Evolutionary conservation across 2,888 invertebrate species (phyloP), one percentile per base, ranked within the genome.

Genomic region (Elmis aenea): DNA sequence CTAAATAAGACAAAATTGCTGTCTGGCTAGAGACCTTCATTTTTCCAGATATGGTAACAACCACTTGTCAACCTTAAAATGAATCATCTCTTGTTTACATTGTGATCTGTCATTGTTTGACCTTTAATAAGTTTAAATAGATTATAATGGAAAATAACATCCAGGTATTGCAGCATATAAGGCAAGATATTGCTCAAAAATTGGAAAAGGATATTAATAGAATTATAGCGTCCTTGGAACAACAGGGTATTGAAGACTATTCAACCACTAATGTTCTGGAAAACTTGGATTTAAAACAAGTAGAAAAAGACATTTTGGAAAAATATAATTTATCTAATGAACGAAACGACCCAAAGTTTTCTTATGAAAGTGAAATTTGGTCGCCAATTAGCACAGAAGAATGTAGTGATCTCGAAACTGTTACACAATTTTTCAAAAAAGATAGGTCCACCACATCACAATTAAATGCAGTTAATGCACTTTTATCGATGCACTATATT

Each of bases 41-140:
- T 26, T 37, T 51, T 50, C 51, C 51, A 32, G 33, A 48, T 46
- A 37, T 50, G 48, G 50, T 28, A 40, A 16, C 13, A 16, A 18
- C 5, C 5, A 9, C 12, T 5, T 11, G 13, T 26, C 8, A 26
- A 9, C n/a, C 4, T 10, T 8, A 23, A 4, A 23, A n/a, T 23
- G 23, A 4, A 23, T 23, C 3, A 23, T 9, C 4, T 9, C 4
- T 23, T 6, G 3, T 9, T 23, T 3, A 23, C n/a, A 23, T 23
- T 23, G 5, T n/a, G 10, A 23, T 10, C 23, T 23, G 3, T 6
- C n/a, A 23, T 9, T 23, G n/a, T 23, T 23, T 23, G 26, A 21
- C 22, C 26, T 13, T 18, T 18, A 30, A 12, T 9, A 16, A 30
- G 13, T 13, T 18, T 6, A 11, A n/a, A 14, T n/a, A 22, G 24